Base-by-base conservation (phyloP, 2,888 invertebrate genomes). In the Zonitis immaculata region DNA sequence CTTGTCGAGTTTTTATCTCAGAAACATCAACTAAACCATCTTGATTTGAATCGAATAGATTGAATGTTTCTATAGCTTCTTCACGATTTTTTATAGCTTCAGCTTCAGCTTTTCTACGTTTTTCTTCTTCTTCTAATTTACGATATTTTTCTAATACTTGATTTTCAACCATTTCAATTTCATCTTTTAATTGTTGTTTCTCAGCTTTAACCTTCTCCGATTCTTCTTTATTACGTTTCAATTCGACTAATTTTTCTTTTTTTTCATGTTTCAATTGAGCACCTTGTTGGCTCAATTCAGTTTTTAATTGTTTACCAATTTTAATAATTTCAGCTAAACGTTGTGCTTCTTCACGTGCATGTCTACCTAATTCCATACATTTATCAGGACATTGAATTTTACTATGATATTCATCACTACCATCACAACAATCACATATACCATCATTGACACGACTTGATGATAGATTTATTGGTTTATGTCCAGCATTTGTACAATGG, bases 341-440 rank as follows among this genome's bases (percentile, higher is more conserved):
- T 64, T 88, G 87, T 0, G 89, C 88, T 63, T 86, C 85, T 45
- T 86, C 81, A 58, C 86, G 79, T 0, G 91, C 92, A 61, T 86
- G 87, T 61, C 80, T 79, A 1, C 91, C 91, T 49, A 95, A 75
- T 69, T 92, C 91, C 53, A 83, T 80, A 71, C 96, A 96, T 52
- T 82, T 88, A 72, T 95, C 89, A 1, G 77, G 61, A 71, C 95
- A 96, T 5, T 78, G 52, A 6, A 35, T 73, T 16, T 78, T 77
- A 6, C 76, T 75, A 1, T 79, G 77, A 67, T 95, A 90, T 71
- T 95, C 94, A 76, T 94, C 93, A 45, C 89, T 88, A n/a, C 91
- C 93, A 77, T 94, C 93, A 74, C 92, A 93, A 68, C 94, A 95
- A 75, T 95, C 94, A 79, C 96, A 97, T 60, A 95, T 86, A 8